phyloP scores from a whole-genome alignment of 2,797 vertebrate species.

The Lagocephalus sceleratus region DNA sequence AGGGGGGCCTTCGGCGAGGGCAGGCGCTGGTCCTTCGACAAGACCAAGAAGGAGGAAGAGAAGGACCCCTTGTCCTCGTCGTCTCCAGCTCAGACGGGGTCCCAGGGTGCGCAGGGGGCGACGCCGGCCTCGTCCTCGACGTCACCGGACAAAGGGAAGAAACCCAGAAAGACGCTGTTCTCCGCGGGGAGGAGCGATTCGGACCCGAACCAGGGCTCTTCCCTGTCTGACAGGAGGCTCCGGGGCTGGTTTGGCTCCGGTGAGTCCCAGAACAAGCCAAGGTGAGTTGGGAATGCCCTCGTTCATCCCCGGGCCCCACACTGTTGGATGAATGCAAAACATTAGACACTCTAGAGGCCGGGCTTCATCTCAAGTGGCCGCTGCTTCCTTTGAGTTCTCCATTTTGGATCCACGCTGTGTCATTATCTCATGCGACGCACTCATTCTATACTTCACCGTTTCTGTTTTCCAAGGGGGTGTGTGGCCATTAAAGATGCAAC shows the following conservation, averaged over 20 bases:
- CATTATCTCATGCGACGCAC: slow-evolving; percentile 34
- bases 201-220: slow-evolving; percentile 26
- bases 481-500: slow-evolving; percentile 21
- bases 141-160: slow-evolving; percentile 67
- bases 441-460: slow-evolving; percentile 34
- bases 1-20: slow-evolving; percentile 56
- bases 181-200: slow-evolving; percentile 82
- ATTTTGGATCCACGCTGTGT: slow-evolving; percentile 46
- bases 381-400: slow-evolving; percentile 39
- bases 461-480: slow-evolving; percentile 12
- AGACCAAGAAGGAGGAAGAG: slow-evolving; percentile 71
- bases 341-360: slow-evolving; percentile 15
- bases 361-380: slow-evolving; percentile 24
- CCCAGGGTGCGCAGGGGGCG: slow-evolving; percentile 52
- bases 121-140: slow-evolving; percentile 33
- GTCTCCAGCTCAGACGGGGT: slow-evolving; percentile 42
- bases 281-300: slow-evolving; percentile 77
- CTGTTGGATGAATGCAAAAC: slow-evolving; percentile 20
- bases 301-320: slow-evolving; percentile 8
- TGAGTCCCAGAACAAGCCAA: slow-evolving; percentile 89
- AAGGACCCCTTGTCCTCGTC: slow-evolving; percentile 50
- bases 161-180: slow-evolving; percentile 80
- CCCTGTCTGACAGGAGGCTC: slow-evolving; percentile 76
- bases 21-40: slow-evolving; percentile 79
- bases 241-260: slow-evolving; percentile 86